These are phyloP conservation scores for Elaphurus davidianus DNA, from an alignment of 2,113 vertebrate species.

Conservation along the genomic window DNA sequence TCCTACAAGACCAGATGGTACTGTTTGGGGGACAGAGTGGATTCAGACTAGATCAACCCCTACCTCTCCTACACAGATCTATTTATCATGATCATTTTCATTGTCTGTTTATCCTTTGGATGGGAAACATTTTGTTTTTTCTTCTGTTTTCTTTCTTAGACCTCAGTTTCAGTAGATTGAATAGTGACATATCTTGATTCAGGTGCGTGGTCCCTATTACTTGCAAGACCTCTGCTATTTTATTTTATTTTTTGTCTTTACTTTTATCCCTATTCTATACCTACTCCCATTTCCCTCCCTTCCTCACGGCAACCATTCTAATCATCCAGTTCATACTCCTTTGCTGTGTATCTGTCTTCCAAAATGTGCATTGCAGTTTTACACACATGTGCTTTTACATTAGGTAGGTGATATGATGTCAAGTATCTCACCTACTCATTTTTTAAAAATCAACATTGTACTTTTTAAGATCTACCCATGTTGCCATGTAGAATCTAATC, in stretches of 20 bases:
- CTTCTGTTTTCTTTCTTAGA: neutral
- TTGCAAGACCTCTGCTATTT: neutral
- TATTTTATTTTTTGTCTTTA: neutral
- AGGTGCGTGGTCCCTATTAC: neutral
- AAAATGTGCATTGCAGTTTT: neutral
- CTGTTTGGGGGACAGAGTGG: neutral
- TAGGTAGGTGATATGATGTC: neutral
- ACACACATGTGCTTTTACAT: neutral
- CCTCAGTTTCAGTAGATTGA: neutral
- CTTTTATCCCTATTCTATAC: neutral
- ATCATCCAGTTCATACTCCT: neutral
- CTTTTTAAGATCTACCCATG: neutral
- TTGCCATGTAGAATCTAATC: neutral
- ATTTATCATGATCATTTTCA: neutral
- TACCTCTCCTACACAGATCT: fast-evolving
- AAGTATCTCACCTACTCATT: neutral
- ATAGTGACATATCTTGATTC: neutral
- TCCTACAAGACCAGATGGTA: neutral
- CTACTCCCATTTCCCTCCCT: neutral
- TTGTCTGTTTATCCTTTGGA: neutral
- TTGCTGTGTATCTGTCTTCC: neutral
- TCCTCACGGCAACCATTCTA: neutral
- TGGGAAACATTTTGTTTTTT: neutral
- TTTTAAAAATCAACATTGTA: neutral
- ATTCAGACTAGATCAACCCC: neutral